phyloP scores from a whole-genome alignment of 2,113 vertebrate species.

The Antechinus stuartii region DNA sequence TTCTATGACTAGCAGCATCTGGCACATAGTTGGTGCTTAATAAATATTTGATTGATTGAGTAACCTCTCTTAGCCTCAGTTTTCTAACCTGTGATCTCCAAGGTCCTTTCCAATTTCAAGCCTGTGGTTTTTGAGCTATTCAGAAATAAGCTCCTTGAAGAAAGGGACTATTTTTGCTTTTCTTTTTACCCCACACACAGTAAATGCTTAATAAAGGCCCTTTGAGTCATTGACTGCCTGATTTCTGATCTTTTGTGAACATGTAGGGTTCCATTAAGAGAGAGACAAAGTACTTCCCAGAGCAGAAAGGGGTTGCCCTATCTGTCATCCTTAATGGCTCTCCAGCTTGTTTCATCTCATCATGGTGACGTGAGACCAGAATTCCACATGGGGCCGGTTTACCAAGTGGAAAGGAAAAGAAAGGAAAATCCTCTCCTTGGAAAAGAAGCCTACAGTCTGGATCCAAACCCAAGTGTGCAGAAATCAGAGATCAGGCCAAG shows the following conservation, averaged over 20 bases:
- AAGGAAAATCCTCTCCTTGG: neutral
- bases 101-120: neutral
- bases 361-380: neutral
- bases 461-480: neutral
- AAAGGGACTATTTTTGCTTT: neutral
- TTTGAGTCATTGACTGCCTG: neutral
- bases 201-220: neutral
- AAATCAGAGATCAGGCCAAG: neutral
- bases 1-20: neutral
- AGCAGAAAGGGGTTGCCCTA: neutral
- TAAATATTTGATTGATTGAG: neutral
- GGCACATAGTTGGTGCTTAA: neutral
- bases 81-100: neutral
- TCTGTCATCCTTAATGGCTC: neutral
- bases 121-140: neutral
- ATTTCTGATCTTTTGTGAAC: neutral
- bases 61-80: neutral
- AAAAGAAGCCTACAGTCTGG: neutral
- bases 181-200: neutral
- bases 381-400: neutral
- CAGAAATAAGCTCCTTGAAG: neutral
- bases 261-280: neutral
- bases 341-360: neutral
- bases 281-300: neutral
- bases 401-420: neutral